Evolutionary conservation across 2,113 vertebrate genomes (phyloP), one percentile per base, ranked within the genome.

Genomic region (Scortum barcoo): DNA sequence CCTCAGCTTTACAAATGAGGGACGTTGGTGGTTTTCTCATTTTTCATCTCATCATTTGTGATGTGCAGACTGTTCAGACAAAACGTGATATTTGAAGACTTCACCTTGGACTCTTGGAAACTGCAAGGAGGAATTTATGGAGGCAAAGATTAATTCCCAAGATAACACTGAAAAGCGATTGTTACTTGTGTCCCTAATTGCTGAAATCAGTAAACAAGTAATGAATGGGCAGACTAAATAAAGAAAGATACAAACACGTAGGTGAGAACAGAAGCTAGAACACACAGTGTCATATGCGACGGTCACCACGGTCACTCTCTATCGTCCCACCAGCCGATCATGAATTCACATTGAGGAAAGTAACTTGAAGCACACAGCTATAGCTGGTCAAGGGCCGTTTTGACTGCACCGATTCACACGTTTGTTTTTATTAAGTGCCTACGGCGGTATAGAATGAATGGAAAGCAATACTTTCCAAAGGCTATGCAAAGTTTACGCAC

Each of bases 141-240:
- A 14, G 9, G 42, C 8, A 56, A 54, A 20, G 17, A 46, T 50
- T 17, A 11, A 61, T 61, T 8, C 7, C 6, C 1, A 26, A 36
- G 42, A 33, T 46, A 19, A 36, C 8, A 28, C 17, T 22, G 26
- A 30, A 46, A 62, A 24, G 38, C 11, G 65, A 56, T 0, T 50
- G 30, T 33, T 48, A 48, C 20, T 58, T 78, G 17, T 12, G 17
- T 16, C 30, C 2, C 7, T 40, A 58, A 38, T 56, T 66, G 4
- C n/a, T 26, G 72, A 54, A 20, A 19, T 65, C 16, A n/a, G 16
- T 33, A 44, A 72, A 84, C 17, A 12, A 22, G 54, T 46, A 68
- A 69, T 54, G 54, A 26, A 46, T 61, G 5, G 42, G 33, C 19
- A 46, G 48, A 28, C 20, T 40, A 65, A 77, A 76, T 57, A 8